A percentile compares a stretch with the other conserved stretches of the same genome.
These are phyloP conservation scores for Danaus plexippus DNA, from an alignment of 1,140 invertebrate species.

Conservation along the genomic window DNA sequence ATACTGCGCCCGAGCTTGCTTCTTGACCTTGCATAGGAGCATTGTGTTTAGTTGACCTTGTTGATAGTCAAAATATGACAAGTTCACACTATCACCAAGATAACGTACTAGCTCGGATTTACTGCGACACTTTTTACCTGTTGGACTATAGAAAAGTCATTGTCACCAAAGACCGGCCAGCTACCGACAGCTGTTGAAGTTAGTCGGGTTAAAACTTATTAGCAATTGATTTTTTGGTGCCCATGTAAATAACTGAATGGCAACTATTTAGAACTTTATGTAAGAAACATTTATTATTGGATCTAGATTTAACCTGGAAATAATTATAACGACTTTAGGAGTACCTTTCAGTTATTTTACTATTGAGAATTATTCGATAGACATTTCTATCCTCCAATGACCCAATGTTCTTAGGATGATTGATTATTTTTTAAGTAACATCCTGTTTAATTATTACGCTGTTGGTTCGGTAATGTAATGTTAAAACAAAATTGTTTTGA, in stretches of 20 bases:
- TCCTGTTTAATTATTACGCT: no score
- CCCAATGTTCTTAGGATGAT: background rate
- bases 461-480: no score
- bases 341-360: constrained; percentile 15
- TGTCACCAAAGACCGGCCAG: constrained; percentile 36
- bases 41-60: constrained; percentile 81
- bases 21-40: constrained; percentile 76
- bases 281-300: background rate
- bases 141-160: constrained; percentile 75
- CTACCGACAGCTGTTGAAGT: constrained; percentile 29
- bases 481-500: no score
- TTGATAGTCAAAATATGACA: constrained; percentile 87
- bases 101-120: constrained; percentile 85
- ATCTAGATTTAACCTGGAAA: background rate
- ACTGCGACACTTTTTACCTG: constrained; percentile 85
- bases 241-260: constrained; percentile 17
- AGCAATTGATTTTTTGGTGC: constrained; percentile 30
- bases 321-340: no score
- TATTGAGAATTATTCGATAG: background rate
- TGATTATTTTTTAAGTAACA: no score
- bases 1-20: constrained; percentile 74
- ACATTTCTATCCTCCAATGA: constrained; percentile 4
- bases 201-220: constrained; percentile 40
- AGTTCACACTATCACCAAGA: constrained; percentile 84
- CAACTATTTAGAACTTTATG: constrained; percentile 11